These are phyloP conservation scores for Hydrochoerus hydrochaeris DNA, from an alignment of 2,113 vertebrate species.

Conservation along the genomic window DNA sequence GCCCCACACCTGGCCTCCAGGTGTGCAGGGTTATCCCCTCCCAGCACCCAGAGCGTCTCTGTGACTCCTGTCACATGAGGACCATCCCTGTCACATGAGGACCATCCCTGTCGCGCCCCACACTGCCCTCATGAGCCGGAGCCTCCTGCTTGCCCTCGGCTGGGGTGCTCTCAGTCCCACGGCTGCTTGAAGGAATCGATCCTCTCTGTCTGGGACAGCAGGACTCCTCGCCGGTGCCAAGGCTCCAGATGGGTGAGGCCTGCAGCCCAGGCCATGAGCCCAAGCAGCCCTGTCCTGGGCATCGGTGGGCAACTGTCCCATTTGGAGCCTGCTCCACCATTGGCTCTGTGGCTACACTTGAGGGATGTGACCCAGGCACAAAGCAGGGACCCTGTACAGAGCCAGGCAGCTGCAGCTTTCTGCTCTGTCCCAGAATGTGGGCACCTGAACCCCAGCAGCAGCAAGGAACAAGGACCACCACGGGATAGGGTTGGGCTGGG, in stretches of 20 bases:
- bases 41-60: not conserved
- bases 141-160: rapidly evolving
- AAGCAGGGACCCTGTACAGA: rapidly evolving
- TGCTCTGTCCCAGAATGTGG: not conserved
- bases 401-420: rapidly evolving
- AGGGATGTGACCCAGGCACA: rapidly evolving
- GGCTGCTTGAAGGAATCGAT: rapidly evolving
- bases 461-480: not conserved
- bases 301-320: rapidly evolving
- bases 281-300: too few species aligned
- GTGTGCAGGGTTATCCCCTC: not conserved
- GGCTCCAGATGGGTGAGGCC: not conserved
- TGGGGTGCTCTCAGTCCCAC: rapidly evolving
- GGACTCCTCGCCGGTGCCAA: too few species aligned
- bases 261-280: not conserved
- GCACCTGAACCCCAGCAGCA: rapidly evolving
- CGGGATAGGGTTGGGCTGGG: too few species aligned
- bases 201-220: not conserved
- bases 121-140: not conserved
- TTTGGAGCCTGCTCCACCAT: not conserved
- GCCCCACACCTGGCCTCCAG: not conserved
- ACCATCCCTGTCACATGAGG: not conserved
- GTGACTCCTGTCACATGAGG: not conserved
- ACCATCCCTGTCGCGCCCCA: too few species aligned
- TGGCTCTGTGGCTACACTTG: rapidly evolving